A percentile compares a stretch with the other conserved stretches of the same genome.
Conservation (phyloP, 1,140 invertebrate species). For the Diorhabda sublineata region DNA sequence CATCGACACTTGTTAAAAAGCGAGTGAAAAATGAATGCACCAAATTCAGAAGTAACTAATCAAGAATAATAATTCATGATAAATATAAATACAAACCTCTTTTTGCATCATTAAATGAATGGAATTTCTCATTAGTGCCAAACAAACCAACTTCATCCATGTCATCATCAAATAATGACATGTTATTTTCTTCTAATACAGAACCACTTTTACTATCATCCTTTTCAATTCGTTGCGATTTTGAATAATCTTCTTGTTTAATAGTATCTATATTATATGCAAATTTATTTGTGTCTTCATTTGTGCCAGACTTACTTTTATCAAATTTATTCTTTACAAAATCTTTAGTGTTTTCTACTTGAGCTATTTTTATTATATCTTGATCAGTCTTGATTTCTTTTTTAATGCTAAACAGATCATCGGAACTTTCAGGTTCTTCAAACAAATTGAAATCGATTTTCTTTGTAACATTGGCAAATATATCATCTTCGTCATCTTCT, state of each 20-base stretch:
- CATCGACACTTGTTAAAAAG: too few relatives aligned
- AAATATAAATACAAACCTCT: too few relatives aligned
- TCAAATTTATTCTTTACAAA: background rate
- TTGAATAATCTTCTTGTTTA: too few relatives aligned
- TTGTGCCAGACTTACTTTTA: too few relatives aligned
- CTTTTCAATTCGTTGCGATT: too few relatives aligned
- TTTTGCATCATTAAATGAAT: too few relatives aligned
- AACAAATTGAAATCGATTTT: slow-evolving; percentile 27
- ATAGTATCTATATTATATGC: too few relatives aligned
- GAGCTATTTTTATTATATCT: background rate
- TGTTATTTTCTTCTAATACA: background rate
- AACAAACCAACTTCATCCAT: background rate
- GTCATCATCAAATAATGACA: background rate
- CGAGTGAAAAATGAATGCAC: too few relatives aligned
- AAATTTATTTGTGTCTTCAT: too few relatives aligned
- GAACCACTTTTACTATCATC: too few relatives aligned
- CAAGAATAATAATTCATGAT: too few relatives aligned
- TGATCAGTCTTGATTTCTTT: background rate
- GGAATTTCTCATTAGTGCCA: background rate
- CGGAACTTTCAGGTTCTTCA: slow-evolving; percentile 16
- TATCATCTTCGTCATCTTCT: slow-evolving; percentile 39
- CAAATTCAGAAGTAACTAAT: too few relatives aligned
- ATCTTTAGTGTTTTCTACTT: background rate
- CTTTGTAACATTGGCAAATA: slow-evolving; percentile 27
- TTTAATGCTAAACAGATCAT: slow-evolving; percentile 8